Evolutionary conservation across 1,140 invertebrate species (phyloP).

Genomic region (Solenopsis invicta): DNA sequence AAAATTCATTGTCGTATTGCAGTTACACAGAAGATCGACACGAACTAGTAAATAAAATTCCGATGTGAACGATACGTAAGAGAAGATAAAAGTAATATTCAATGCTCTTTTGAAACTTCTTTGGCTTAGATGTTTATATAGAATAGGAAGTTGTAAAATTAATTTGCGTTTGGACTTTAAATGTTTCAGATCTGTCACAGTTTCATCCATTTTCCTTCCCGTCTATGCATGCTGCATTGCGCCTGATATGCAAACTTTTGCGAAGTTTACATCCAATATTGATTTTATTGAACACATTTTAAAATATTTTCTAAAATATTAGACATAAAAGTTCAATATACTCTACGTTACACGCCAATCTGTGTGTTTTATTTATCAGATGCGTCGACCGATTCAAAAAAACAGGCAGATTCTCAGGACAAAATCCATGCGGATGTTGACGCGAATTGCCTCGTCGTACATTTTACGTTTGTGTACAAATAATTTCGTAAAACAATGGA

Average conservation of each 20-base stretch:
- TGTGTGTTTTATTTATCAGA: neutral
- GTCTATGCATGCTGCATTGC: neutral
- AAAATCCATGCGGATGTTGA: neutral
- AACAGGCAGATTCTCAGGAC: neutral
- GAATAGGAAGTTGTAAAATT: neutral
- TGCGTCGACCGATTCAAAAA: neutral
- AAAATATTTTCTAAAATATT: neutral
- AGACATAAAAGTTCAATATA: neutral
- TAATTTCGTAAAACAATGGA: neutral
- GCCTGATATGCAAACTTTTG: neutral
- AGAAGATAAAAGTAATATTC: neutral
- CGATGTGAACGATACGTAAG: neutral
- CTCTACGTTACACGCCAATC: neutral
- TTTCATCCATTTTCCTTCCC: neutral
- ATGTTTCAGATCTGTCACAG: neutral
- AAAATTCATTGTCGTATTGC: slow-evolving; percentile 2
- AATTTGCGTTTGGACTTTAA: neutral
- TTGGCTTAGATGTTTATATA: neutral
- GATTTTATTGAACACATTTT: neutral
- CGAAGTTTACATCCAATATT: neutral
- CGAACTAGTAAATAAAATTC: neutral
- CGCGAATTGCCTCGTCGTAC: neutral
- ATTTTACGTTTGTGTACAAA: neutral
- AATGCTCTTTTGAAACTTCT: neutral
- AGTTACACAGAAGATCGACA: neutral